phyloP scores from a whole-genome alignment of 1,140 invertebrate species.

The Tigriopus japonicus region DNA sequence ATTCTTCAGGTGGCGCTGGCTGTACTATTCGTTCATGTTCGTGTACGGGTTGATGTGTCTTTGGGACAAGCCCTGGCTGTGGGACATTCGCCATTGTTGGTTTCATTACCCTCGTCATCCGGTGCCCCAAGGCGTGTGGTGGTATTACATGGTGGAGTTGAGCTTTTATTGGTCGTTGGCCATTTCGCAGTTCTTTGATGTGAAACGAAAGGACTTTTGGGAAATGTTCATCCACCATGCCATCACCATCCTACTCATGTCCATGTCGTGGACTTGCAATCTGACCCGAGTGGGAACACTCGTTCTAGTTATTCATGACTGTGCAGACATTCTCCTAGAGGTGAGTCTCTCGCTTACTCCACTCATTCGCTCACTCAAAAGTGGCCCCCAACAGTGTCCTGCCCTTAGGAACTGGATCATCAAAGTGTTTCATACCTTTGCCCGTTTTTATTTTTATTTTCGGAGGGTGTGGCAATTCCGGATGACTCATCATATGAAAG shows the following conservation, averaged over 20 bases:
- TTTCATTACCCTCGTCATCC: conserved; percentile 12
- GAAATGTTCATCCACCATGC: conserved; percentile 97
- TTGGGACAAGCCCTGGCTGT: conserved; percentile 11
- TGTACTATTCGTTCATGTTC: conserved; percentile 8
- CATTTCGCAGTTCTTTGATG: conserved; percentile 81
- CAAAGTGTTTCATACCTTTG: too few relatives aligned
- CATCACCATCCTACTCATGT: conserved; percentile 69
- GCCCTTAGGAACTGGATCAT: not conserved
- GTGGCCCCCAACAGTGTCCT: conserved; percentile 11
- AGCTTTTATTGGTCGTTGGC: conserved; percentile 87
- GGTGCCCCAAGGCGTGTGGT: conserved; percentile 33
- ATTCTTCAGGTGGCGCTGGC: not conserved
- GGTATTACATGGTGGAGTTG: conserved; percentile 89
- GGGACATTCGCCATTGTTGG: conserved; percentile 15
- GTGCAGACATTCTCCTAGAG: conserved; percentile 88
- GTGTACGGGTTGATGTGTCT: conserved; percentile 11
- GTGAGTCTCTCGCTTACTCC: not conserved
- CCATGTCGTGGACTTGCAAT: conserved; percentile 84
- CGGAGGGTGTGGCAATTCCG: too few relatives aligned
- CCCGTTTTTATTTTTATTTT: too few relatives aligned
- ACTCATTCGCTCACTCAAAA: too few relatives aligned
- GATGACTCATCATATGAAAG: too few relatives aligned
- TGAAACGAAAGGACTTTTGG: conserved; percentile 86
- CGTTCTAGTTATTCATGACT: conserved; percentile 79
- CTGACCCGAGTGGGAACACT: conserved; percentile 74